Evolutionary conservation across 1,140 invertebrate genomes (phyloP).

Genomic region (Cotesia glomerata): DNA sequence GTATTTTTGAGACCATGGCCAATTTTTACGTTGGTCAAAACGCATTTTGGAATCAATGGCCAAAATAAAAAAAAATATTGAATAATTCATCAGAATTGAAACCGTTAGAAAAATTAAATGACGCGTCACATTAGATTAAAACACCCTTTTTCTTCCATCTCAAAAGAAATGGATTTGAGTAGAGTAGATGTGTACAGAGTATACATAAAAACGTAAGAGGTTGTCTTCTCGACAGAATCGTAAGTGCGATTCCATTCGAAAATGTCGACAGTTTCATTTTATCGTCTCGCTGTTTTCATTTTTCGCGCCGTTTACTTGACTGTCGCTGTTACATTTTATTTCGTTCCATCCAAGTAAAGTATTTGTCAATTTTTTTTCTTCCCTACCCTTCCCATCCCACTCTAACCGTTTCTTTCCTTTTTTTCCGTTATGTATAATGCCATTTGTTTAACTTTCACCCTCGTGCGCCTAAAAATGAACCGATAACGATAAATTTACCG

Average conservation of each 20-base stretch:
- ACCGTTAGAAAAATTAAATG: too few relatives aligned
- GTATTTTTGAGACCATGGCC: too few relatives aligned
- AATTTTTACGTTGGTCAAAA: too few relatives aligned
- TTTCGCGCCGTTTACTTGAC: conserved; percentile 10
- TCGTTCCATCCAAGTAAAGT: not conserved
- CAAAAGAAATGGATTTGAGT: too few relatives aligned
- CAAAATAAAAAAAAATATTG: too few relatives aligned
- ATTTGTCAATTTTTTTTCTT: not conserved
- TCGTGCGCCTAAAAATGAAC: not conserved
- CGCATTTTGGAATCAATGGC: too few relatives aligned
- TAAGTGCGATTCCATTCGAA: conserved; percentile 8
- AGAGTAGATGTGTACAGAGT: too few relatives aligned
- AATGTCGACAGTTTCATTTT: conserved; percentile 56
- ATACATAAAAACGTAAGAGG: not conserved
- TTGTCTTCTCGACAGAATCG: conserved; percentile 6
- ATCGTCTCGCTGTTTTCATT: conserved; percentile 26
- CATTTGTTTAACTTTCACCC: not conserved
- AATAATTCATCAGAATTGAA: too few relatives aligned
- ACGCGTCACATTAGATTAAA: too few relatives aligned
- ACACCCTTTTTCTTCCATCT: too few relatives aligned
- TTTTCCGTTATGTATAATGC: not conserved
- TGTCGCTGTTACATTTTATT: conserved; percentile 24
- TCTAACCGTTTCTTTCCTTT: not conserved
- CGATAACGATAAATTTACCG: not conserved
- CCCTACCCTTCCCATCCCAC: not conserved